Conservation (phyloP, 2,888 invertebrate species). For the Lordiphosa fenestrarum region DNA sequence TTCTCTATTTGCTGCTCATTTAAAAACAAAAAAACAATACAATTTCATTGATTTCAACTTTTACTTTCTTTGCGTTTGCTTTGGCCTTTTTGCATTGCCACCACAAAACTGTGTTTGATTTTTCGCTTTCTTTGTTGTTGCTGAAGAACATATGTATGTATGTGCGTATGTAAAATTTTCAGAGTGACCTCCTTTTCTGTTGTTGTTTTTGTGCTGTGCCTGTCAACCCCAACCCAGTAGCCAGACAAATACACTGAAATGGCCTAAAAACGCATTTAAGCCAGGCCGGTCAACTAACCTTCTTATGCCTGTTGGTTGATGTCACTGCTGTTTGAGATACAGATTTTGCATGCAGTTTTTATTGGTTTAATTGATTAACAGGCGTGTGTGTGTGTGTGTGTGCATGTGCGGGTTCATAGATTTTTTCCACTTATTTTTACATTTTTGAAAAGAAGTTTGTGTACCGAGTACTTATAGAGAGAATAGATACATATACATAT, state of each 20-base stretch:
- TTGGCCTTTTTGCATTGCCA: constrained; percentile 4
- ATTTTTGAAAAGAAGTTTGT: too few species aligned
- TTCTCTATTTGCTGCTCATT: neutral
- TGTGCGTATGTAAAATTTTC: neutral
- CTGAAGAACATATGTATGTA: constrained; percentile 5
- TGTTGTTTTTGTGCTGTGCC: too few species aligned
- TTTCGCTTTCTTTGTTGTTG: constrained; percentile 5
- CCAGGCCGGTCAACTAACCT: too few species aligned
- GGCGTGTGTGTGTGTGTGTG: too few species aligned
- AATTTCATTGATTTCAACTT: constrained; percentile 60
- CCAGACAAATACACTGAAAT: too few species aligned
- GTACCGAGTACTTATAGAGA: neutral
- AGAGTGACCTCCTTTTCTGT: too few species aligned
- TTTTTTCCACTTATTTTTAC: neutral
- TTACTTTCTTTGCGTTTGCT: constrained; percentile 45
- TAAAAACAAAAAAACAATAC: constrained; percentile 26
- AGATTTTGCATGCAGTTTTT: constrained; percentile 1
- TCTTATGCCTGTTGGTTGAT: too few species aligned
- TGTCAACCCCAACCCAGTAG: too few species aligned
- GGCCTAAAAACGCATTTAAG: too few species aligned
- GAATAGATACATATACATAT: constrained; percentile 7
- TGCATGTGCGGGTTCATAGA: too few species aligned
- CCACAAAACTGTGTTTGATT: constrained; percentile 17
- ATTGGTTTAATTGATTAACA: constrained; percentile 36
- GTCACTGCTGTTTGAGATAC: too few species aligned